These are phyloP conservation scores for Apocheima hispidaria DNA, from an alignment of 2,888 invertebrate genomes.

Conservation along the genomic window DNA sequence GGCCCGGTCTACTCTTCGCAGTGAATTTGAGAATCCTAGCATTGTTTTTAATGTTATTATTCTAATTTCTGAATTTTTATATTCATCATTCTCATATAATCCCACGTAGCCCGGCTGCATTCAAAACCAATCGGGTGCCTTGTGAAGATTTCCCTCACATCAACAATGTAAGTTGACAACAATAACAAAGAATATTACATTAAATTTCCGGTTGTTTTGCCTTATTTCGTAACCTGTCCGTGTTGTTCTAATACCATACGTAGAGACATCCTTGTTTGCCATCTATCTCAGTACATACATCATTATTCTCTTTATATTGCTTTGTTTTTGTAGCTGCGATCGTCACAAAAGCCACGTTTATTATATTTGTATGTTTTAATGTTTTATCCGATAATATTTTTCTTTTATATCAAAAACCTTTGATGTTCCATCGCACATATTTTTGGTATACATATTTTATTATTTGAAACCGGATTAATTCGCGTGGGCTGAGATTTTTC, in stretches of 20 bases:
- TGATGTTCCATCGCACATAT: conserved; percentile 40
- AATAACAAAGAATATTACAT: not conserved
- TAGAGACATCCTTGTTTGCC: conserved; percentile 7
- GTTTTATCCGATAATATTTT: conserved; percentile 50
- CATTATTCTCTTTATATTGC: conserved; percentile 47
- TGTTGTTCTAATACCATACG: not conserved
- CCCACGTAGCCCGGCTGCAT: no score
- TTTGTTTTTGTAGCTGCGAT: conserved; percentile 51
- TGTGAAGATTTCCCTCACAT: no score
- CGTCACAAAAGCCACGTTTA: conserved; percentile 47
- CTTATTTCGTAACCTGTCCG: not conserved
- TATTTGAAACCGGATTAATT: conserved; percentile 25
- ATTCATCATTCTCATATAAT: no score
- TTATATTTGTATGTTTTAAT: conserved; percentile 48
- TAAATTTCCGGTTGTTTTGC: conserved; percentile 1
- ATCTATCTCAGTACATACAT: conserved; percentile 19
- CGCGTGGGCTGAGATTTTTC: not conserved
- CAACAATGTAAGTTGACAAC: no score
- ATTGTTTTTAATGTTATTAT: no score
- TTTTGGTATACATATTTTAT: conserved; percentile 20
- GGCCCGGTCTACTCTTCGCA: no score
- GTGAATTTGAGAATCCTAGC: no score
- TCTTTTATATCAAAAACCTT: conserved; percentile 48
- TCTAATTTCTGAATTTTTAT: no score
- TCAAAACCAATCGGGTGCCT: no score